phyloP scores from a whole-genome alignment of 2,113 vertebrate species.

The Hystrix brachyura region DNA sequence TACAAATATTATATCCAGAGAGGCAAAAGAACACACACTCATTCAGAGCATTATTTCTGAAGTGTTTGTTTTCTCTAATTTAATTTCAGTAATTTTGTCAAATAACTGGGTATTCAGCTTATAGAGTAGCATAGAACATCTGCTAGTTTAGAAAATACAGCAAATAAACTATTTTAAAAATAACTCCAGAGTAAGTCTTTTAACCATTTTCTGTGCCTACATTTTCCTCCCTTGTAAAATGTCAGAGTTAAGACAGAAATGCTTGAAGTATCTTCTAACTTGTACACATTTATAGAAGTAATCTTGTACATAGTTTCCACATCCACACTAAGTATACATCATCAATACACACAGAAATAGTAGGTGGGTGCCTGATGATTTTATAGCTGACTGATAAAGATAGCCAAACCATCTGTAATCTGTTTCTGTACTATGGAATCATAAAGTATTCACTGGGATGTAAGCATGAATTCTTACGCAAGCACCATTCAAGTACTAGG shows the following conservation, averaged over 20 bases:
- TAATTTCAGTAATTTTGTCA: slow-evolving; percentile 84
- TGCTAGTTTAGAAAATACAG: slow-evolving; percentile 78
- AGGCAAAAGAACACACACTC: slow-evolving; percentile 64
- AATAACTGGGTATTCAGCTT: slow-evolving; percentile 74
- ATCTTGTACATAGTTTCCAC: neutral
- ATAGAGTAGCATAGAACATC: slow-evolving; percentile 76
- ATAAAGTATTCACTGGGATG: neutral
- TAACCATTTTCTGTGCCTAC: slow-evolving; percentile 32
- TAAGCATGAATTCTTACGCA: slow-evolving; percentile 54
- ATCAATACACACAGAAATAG: neutral
- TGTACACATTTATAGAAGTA: slow-evolving; percentile 38
- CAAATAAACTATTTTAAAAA: slow-evolving; percentile 72
- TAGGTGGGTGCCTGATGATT: slow-evolving; percentile 15
- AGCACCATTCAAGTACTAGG: neutral
- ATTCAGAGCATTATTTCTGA: slow-evolving; percentile 73
- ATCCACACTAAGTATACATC: neutral
- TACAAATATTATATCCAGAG: slow-evolving; percentile 48
- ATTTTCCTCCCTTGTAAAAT: slow-evolving; percentile 30
- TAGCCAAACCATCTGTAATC: slow-evolving; percentile 8
- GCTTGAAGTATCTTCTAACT: slow-evolving; percentile 1
- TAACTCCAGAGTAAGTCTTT: slow-evolving; percentile 68
- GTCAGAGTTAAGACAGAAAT: slow-evolving; percentile 44
- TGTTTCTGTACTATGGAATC: slow-evolving; percentile 30
- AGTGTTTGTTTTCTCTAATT: slow-evolving; percentile 79
- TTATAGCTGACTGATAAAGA: slow-evolving; percentile 57